Base-by-base conservation (phyloP, 2,888 invertebrate species). In the Dendrolimus pini region DNA sequence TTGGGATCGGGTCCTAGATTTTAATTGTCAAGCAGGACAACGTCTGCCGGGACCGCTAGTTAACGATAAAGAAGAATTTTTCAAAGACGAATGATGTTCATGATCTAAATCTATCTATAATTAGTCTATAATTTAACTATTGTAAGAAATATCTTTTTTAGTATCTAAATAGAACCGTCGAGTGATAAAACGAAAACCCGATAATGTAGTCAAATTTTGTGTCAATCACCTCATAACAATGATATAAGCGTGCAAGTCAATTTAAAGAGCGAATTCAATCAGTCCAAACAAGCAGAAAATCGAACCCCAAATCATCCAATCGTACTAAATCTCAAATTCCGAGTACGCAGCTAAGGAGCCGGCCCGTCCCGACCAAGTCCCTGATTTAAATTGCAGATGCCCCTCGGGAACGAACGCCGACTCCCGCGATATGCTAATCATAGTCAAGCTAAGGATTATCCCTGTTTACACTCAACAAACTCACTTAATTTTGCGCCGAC, bases 401-500 rank as follows among this genome's bases (percentile, higher is more conserved):
- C 85, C 82, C 80, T 77, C 77, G 83, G 82, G 82, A 77, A 71
- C 79, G 83, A 83, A 81, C 85, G 86, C 83, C 87, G 86, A 89
- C 89, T 85, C 77, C 83, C 85, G 85, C 89, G 89, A 89, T 89
- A 90, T 90, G 89, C 89, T 90, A 90, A 90, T 90, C 87, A 89
- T 87, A 88, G 86, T 78, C 86, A 85, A 89, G 89, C 88, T 78
- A 85, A 85, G 89, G 89, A 90, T 90, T 89, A 90, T 89, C 88
- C 89, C 88, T 89, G 89, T 90, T 89, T 89, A 90, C 89, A 89
- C 89, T 88, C 88, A 88, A 89, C 89, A 89, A 90, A 90, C 88
- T 89, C 85, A 88, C 89, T 90, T 90, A 89, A 90, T 89, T 89
- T 90, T 78, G 77, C 78, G 76, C 82, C 81, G 82, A 85, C 83